Conservation (phyloP, 2,888 invertebrate species). For the Zygothrica quintamaculata region DNA sequence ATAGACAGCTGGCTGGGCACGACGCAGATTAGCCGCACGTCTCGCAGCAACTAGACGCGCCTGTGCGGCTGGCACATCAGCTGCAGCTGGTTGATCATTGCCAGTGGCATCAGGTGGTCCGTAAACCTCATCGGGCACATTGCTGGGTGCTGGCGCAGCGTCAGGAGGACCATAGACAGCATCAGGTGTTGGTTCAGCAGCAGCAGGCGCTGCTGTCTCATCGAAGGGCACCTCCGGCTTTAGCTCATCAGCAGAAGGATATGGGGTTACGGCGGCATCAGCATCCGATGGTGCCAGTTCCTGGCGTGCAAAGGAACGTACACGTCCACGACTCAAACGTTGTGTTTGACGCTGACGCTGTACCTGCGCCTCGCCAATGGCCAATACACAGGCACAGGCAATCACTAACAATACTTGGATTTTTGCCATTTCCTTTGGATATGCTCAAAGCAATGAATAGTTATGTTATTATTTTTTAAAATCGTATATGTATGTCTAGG, state of each 20-base stretch:
- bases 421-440: slow-evolving; percentile 68
- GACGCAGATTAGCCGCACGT: slow-evolving; percentile 64
- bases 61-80: slow-evolving; percentile 68
- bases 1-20: slow-evolving; percentile 54
- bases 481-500: slow-evolving; percentile 32
- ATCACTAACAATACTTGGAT: slow-evolving; percentile 67
- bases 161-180: slow-evolving; percentile 80
- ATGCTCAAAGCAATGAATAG: slow-evolving; percentile 3
- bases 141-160: slow-evolving; percentile 62
- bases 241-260: slow-evolving; percentile 79
- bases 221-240: slow-evolving; percentile 81
- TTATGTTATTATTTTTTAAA: no score
- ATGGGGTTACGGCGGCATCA: slow-evolving; percentile 76
- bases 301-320: slow-evolving; percentile 74
- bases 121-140: slow-evolving; percentile 75
- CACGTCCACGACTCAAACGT: slow-evolving; percentile 67
- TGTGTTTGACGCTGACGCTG: slow-evolving; percentile 59
- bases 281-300: slow-evolving; percentile 66
- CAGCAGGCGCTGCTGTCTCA: slow-evolving; percentile 62
- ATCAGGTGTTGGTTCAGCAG: slow-evolving; percentile 71
- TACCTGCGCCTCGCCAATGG: slow-evolving; percentile 55
- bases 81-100: slow-evolving; percentile 65
- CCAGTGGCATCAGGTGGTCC: slow-evolving; percentile 72
- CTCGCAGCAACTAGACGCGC: slow-evolving; percentile 73
- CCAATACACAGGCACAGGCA: slow-evolving; percentile 43